phyloP scores from a whole-genome alignment of 2,797 vertebrate genomes.

The Coccyzus lansbergi region DNA sequence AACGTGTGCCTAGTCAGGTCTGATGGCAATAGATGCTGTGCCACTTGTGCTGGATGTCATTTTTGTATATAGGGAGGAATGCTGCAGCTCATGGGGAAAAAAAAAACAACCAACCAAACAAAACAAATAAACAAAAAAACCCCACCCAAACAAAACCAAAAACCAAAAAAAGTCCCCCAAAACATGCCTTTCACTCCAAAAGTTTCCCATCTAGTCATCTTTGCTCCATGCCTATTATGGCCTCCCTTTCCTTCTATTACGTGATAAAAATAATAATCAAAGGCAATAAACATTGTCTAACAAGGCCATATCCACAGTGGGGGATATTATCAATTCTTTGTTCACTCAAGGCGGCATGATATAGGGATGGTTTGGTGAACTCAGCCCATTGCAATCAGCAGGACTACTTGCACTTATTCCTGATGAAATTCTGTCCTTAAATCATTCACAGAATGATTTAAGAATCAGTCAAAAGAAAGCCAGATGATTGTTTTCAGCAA shows the following conservation, averaged over 20 bases:
- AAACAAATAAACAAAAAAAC: neutral
- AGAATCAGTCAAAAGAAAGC: neutral
- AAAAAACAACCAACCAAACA: too few species aligned
- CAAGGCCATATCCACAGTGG: neutral
- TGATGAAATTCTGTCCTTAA: neutral
- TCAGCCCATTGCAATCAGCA: rapidly evolving
- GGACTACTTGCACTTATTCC: neutral
- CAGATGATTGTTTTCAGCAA: neutral
- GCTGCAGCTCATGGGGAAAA: neutral
- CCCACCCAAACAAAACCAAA: too few species aligned
- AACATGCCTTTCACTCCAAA: neutral
- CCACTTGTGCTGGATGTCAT: neutral
- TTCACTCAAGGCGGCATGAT: neutral
- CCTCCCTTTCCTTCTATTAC: neutral
- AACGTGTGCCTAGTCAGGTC: too few species aligned
- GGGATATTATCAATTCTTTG: neutral
- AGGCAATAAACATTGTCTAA: neutral
- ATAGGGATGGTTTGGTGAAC: neutral
- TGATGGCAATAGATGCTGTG: neutral
- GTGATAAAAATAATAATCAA: neutral
- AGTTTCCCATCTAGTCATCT: neutral
- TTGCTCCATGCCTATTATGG: neutral
- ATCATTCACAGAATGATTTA: too few species aligned
- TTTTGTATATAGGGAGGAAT: neutral
- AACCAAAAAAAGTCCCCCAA: too few species aligned